Percentiles rank a stretch among this genome's conserved stretches.
These are phyloP conservation scores for Cervus canadensis DNA, from an alignment of 2,113 vertebrate genomes.

Conservation along the genomic window DNA sequence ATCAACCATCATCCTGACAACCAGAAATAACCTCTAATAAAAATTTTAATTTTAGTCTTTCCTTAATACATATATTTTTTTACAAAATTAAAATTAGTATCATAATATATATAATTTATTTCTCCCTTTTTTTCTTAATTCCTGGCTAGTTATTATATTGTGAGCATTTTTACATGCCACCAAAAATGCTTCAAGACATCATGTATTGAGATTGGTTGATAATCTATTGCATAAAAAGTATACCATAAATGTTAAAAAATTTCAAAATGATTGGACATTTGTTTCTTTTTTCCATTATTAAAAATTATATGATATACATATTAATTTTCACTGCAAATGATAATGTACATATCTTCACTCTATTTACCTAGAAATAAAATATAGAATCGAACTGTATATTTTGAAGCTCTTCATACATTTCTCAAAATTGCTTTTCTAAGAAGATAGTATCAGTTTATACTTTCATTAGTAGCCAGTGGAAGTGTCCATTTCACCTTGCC, in stretches of 20 bases:
- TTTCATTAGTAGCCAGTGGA: neutral
- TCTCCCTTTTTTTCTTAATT: neutral
- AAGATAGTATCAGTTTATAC: neutral
- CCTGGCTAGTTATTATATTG: neutral
- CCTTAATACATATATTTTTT: neutral
- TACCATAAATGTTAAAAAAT: neutral
- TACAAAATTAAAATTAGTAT: neutral
- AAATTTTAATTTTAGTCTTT: neutral
- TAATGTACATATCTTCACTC: neutral
- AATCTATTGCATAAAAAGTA: neutral
- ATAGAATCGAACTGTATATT: neutral
- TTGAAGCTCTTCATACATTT: neutral
- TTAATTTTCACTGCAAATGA: neutral
- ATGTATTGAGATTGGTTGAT: neutral
- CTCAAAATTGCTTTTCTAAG: neutral
- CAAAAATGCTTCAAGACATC: neutral
- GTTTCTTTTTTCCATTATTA: neutral
- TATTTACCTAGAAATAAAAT: neutral
- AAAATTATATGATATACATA: neutral
- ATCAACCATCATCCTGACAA: neutral
- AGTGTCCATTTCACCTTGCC: neutral
- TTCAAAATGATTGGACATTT: neutral
- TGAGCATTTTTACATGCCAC: neutral
- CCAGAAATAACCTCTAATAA: neutral
- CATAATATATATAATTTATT: neutral